Evolutionary conservation across 2,888 invertebrate genomes (phyloP).

Genomic region (Xestoiulus laeticollis): DNA sequence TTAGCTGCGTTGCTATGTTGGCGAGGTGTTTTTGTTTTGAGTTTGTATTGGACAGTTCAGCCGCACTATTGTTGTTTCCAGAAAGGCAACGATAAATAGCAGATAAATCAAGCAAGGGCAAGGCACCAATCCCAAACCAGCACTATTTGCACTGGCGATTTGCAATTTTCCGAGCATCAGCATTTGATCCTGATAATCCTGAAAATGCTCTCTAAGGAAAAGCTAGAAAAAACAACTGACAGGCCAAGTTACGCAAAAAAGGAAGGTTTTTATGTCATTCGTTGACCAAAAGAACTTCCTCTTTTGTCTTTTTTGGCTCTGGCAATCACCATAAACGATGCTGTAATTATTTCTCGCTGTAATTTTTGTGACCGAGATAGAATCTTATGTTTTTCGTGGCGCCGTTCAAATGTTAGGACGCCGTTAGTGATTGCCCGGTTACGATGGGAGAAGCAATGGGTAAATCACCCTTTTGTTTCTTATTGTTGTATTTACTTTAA

Average conservation of each 20-base stretch:
- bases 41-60: background rate
- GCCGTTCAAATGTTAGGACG: background rate
- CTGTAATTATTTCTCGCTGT: background rate
- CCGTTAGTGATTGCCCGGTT: background rate
- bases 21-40: background rate
- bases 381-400: background rate
- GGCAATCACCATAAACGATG: background rate
- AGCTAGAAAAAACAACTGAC: background rate
- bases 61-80: background rate
- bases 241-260: background rate
- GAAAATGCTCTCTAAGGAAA: background rate
- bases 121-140: background rate
- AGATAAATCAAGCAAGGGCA: background rate
- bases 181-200: constrained; percentile 43
- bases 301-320: background rate
- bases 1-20: no score
- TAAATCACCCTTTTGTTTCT: background rate
- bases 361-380: background rate
- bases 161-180: constrained; percentile 38
- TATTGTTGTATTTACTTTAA: background rate
- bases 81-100: background rate
- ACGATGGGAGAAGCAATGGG: background rate
- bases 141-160: constrained; percentile 29
- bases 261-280: background rate
- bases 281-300: background rate